Evolutionary conservation across 1,140 invertebrate genomes (phyloP).

Genomic region (Zaprionus camerounensis): DNA sequence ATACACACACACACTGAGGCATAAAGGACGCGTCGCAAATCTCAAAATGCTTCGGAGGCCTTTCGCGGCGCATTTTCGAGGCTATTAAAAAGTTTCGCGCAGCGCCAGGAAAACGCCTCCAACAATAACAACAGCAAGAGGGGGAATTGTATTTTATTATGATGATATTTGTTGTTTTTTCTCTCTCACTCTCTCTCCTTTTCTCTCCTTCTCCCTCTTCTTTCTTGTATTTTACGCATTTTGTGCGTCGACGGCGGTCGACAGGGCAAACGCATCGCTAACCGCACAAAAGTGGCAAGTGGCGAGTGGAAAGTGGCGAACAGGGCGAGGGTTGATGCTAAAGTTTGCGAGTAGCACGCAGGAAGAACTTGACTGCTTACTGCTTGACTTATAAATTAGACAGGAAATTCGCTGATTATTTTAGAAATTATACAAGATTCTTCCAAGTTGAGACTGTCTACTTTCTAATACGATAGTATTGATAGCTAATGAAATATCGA

Average conservation of each 20-base stretch:
- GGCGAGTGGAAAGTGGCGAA: too few relatives aligned
- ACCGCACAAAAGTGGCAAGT: conserved; percentile 31
- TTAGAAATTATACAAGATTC: too few relatives aligned
- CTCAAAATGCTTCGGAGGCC: conserved; percentile 47
- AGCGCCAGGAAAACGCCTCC: conserved; percentile 21
- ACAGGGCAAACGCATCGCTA: conserved; percentile 40
- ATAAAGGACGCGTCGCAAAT: conserved; percentile 33
- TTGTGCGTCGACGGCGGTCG: conserved; percentile 40
- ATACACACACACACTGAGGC: background rate
- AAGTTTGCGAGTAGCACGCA: background rate
- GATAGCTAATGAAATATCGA: too few relatives aligned
- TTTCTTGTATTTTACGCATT: conserved; percentile 46
- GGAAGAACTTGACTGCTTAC: too few relatives aligned
- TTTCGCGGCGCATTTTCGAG: conserved; percentile 52
- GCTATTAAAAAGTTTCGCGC: conserved; percentile 63
- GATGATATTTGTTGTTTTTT: conserved; percentile 23
- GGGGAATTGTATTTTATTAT: conserved; percentile 46
- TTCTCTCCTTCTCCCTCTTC: conserved; percentile 22
- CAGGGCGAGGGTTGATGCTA: conserved; percentile 5
- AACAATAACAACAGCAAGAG: conserved; percentile 28
- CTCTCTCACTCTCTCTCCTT: conserved; percentile 24
- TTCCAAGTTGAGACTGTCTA: too few relatives aligned
- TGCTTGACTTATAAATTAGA: too few relatives aligned
- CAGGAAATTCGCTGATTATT: too few relatives aligned
- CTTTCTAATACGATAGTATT: too few relatives aligned